A percentile compares a stretch with the other conserved stretches of the same genome.
These are phyloP conservation scores for Aproaerema taeniolella DNA, from an alignment of 2,888 invertebrate genomes.

Conservation along the genomic window DNA sequence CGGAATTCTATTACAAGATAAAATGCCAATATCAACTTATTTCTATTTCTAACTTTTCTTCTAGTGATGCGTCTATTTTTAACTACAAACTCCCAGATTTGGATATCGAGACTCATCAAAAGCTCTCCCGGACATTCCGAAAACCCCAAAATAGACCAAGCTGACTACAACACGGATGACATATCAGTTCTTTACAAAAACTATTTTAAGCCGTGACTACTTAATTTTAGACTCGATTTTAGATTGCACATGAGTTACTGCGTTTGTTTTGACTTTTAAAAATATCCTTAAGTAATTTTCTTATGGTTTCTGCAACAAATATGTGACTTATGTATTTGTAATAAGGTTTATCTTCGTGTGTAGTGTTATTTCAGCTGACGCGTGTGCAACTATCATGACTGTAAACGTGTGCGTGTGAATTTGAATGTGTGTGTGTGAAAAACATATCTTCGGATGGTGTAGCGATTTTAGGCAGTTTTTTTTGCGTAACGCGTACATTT, in stretches of 20 bases:
- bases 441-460: constrained; percentile 63
- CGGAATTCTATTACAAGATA: no score
- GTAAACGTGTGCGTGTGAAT: constrained; percentile 27
- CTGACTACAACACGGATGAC: constrained; percentile 33
- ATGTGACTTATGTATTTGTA: constrained; percentile 23
- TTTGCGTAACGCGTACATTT: background rate
- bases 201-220: constrained; percentile 28
- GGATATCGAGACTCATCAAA: no score
- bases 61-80: no score
- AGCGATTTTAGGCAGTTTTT: background rate
- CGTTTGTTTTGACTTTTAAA: constrained; percentile 62
- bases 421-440: constrained; percentile 47
- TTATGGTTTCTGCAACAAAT: constrained; percentile 27
- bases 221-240: constrained; percentile 27
- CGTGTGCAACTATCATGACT: constrained; percentile 56
- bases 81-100: background rate
- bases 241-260: constrained; percentile 28
- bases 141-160: background rate
- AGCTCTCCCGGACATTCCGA: constrained; percentile 6
- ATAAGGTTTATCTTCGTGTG: constrained; percentile 35
- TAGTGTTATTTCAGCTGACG: constrained; percentile 62
- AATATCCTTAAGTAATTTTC: constrained; percentile 57
- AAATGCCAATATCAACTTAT: no score
- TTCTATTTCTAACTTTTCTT: no score
- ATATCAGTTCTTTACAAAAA: constrained; percentile 43